Conservation (phyloP, 2,797 vertebrate genomes). For the Malurus splendens region DNA sequence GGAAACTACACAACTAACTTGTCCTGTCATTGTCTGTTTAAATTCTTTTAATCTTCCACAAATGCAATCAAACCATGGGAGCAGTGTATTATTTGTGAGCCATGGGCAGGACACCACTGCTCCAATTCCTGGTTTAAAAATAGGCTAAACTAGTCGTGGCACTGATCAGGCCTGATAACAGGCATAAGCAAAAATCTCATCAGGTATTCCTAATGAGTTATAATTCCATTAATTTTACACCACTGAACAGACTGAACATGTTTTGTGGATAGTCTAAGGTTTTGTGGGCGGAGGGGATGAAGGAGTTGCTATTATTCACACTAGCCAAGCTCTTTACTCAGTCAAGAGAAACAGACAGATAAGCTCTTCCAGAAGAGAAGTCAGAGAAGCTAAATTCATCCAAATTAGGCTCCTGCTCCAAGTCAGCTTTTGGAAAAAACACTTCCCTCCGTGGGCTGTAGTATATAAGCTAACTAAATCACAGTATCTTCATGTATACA, state of each 20-base stretch:
- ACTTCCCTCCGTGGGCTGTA: background rate
- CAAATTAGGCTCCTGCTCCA: background rate
- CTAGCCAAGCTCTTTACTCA: background rate
- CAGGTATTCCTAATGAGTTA: background rate
- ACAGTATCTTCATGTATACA: background rate
- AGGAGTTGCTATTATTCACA: background rate
- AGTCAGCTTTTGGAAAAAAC: background rate
- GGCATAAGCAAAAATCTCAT: background rate
- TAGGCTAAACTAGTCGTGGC: background rate
- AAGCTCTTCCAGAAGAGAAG: slow-evolving; percentile 12
- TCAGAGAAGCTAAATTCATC: background rate
- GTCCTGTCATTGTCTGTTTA: background rate
- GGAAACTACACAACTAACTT: background rate
- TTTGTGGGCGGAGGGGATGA: background rate
- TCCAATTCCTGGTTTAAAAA: background rate
- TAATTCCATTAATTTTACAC: background rate
- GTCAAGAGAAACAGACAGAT: background rate
- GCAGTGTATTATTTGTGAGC: background rate
- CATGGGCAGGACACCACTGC: background rate
- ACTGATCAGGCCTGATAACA: background rate
- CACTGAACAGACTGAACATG: background rate
- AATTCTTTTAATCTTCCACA: background rate
- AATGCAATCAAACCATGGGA: background rate
- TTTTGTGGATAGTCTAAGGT: background rate
- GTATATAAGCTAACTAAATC: background rate